phyloP scores from a whole-genome alignment of 2,888 invertebrate genomes.

The Tenthredo amoena region DNA sequence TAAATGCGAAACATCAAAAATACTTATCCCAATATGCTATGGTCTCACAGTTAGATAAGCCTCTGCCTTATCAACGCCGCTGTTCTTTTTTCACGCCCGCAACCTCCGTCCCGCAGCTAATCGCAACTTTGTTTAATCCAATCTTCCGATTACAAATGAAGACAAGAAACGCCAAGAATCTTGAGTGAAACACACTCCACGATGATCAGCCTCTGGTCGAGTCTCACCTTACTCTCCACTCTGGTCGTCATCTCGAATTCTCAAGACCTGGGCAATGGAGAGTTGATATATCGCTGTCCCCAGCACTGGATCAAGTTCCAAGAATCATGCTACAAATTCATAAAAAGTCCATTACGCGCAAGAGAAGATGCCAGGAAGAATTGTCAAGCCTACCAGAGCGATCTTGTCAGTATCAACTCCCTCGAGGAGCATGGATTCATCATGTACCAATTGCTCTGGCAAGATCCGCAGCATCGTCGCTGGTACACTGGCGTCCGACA shows the following conservation, averaged over 20 bases:
- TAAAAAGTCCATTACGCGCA: conserved; percentile 90
- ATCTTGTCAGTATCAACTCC: conserved; percentile 89
- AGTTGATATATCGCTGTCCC: conserved; percentile 83
- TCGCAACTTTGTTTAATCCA: not conserved
- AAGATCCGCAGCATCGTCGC: conserved; percentile 91
- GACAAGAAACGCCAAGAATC: not conserved
- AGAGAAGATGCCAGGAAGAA: conserved; percentile 90
- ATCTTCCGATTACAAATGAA: not conserved
- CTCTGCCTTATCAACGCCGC: not conserved
- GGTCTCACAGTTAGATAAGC: not conserved
- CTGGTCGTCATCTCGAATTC: conserved; percentile 42
- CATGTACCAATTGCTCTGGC: conserved; percentile 87
- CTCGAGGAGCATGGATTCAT: conserved; percentile 94
- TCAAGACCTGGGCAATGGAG: conserved; percentile 68
- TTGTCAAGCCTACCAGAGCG: conserved; percentile 90
- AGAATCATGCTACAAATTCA: conserved; percentile 93
- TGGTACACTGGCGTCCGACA: conserved; percentile 94
- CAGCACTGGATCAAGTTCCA: conserved; percentile 92
- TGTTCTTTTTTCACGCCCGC: not conserved
- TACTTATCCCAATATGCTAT: not conserved
- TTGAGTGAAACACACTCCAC: not conserved
- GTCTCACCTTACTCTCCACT: not conserved
- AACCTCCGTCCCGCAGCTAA: not conserved
- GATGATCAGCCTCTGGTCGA: conserved; percentile 16
- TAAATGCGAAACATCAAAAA: not conserved